Percentiles rank a stretch among this genome's conserved stretches.
Evolutionary conservation across 2,797 vertebrate species (phyloP).

Genomic region (Clarias pachynema): DNA sequence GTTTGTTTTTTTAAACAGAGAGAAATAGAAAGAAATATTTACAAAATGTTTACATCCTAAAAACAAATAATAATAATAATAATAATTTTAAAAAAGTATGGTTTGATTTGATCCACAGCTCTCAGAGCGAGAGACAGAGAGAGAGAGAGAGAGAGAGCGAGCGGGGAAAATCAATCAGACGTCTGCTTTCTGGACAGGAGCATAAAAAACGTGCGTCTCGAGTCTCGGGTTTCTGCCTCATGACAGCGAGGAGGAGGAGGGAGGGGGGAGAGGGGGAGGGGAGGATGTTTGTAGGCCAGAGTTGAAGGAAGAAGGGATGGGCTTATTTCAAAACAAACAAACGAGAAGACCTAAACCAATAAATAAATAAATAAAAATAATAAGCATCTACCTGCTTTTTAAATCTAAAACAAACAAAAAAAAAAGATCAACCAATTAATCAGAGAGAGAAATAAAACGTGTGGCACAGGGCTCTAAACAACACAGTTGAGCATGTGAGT

Average conservation of each 20-base stretch:
- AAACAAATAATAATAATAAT: constrained; percentile 10
- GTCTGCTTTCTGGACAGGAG: constrained; percentile 4
- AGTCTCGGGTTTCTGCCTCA: constrained; percentile 29
- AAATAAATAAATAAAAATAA: no score
- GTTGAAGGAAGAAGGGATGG: constrained; percentile 1
- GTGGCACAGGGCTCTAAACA: background rate
- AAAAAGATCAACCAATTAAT: background rate
- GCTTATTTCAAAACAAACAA: no score
- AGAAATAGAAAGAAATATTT: constrained; percentile 45
- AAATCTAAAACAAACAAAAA: background rate
- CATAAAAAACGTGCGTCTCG: constrained; percentile 20
- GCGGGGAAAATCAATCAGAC: background rate
- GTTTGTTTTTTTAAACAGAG: constrained; percentile 34
- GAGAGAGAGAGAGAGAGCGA: no score
- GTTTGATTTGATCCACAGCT: constrained; percentile 39
- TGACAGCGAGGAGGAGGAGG: background rate
- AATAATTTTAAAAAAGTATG: constrained; percentile 28
- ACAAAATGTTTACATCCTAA: constrained; percentile 31
- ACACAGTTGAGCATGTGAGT: background rate
- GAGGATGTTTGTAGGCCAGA: constrained; percentile 30
- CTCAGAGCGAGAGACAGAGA: background rate
- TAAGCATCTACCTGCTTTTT: no score
- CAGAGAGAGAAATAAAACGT: no score
- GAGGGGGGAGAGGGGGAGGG: constrained; percentile 4
- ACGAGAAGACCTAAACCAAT: no score